Percentiles rank a stretch among this genome's conserved stretches.
Conservation (phyloP, 2,113 vertebrate species). For the Gymnobelideus leadbeateri region DNA sequence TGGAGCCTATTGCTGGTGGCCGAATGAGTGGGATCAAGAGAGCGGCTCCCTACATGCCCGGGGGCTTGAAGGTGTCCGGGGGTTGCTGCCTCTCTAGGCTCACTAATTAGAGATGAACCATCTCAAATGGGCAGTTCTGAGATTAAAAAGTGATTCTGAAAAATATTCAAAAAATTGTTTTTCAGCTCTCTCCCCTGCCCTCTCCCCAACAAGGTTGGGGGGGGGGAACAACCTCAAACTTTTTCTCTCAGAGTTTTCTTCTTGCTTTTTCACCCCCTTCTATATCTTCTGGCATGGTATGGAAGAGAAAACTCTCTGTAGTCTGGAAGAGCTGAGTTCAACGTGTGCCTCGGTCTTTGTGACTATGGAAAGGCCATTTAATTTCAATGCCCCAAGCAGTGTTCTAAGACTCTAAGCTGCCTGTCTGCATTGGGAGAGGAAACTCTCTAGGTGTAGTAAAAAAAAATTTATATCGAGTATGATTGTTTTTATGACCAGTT, state of each 20-base stretch:
- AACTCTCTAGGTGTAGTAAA: no score
- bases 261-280: not conserved
- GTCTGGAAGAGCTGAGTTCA: not conserved
- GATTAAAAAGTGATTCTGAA: no score
- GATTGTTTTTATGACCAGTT: not conserved
- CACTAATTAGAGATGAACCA: not conserved
- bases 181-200: not conserved
- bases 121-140: not conserved
- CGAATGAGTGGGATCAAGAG: no score
- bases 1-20: not conserved
- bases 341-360: not conserved
- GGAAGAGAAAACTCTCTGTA: not conserved
- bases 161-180: not conserved
- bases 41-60: no score
- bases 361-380: no score
- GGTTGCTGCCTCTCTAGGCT: no score
- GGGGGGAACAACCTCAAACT: not conserved
- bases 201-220: not conserved
- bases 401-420: no score
- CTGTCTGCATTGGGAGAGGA: no score
- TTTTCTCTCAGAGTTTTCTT: not conserved
- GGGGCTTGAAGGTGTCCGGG: not conserved
- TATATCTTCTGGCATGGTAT: not conserved
- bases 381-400: no score
- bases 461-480: not conserved